A percentile compares a stretch with the other conserved stretches of the same genome.
phyloP scores from a whole-genome alignment of 2,888 invertebrate genomes.

The Sclerodermus sp. region DNA sequence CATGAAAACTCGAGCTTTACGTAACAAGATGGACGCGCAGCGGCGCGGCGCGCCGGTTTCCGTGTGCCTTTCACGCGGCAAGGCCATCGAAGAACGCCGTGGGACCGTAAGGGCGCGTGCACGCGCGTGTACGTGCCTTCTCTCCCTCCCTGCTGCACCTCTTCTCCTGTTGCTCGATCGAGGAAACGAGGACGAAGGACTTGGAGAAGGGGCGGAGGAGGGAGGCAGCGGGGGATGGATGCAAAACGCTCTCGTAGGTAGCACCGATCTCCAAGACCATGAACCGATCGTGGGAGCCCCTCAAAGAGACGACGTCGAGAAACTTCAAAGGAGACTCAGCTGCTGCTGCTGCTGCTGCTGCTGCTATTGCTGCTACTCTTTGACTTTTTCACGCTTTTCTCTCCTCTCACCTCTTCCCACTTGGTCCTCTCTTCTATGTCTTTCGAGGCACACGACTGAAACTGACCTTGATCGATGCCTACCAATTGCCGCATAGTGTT shows the following conservation, averaged over 20 bases:
- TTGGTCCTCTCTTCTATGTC: too few relatives aligned
- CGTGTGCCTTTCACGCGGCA: constrained; percentile 54
- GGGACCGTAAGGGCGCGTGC: constrained; percentile 36
- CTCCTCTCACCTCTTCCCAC: too few relatives aligned
- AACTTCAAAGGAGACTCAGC: too few relatives aligned
- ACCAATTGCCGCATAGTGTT: too few relatives aligned
- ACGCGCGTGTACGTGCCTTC: constrained; percentile 25
- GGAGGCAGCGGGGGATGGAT: not conserved
- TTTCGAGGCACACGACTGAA: too few relatives aligned
- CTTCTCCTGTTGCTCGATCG: too few relatives aligned
- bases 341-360: too few relatives aligned
- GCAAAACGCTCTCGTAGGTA: constrained; percentile 23
- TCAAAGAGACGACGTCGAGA: not conserved
- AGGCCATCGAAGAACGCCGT: constrained; percentile 41
- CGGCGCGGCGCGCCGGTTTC: constrained; percentile 36
- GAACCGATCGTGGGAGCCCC: constrained; percentile 51
- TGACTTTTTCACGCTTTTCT: too few relatives aligned
- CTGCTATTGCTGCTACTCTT: too few relatives aligned
- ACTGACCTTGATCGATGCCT: too few relatives aligned
- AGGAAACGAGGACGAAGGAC: too few relatives aligned
- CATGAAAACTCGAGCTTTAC: constrained; percentile 51
- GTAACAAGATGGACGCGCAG: constrained; percentile 55
- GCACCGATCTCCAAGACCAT: constrained; percentile 37
- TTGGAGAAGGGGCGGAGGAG: too few relatives aligned
- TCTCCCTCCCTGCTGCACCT: not conserved